Base-by-base conservation (phyloP, 2,113 vertebrate species). In the Pangasianodon hypophthalmus region DNA sequence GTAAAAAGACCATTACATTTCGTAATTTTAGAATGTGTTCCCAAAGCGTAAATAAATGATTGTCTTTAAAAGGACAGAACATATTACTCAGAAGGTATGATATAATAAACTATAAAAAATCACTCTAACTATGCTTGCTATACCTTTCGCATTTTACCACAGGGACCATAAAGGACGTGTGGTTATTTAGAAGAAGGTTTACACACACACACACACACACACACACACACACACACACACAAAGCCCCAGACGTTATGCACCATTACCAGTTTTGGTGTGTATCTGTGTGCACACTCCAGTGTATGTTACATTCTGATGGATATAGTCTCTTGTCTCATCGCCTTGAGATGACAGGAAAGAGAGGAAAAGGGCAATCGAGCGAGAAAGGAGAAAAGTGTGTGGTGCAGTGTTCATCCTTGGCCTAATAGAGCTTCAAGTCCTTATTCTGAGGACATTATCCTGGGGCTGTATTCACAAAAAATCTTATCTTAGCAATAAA, bases 321-420 rank as follows among this genome's bases (percentile, higher is more conserved):
- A 86, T 85, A 14, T 85, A 58, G 44, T 90, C 71, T 90, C 80
- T 71, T 88, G 77, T 54, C 29, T 73, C 88, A 44, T 87, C 80
- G 58, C 91, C 89, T 92, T 87, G 67, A 87, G 71, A 88, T 58
- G 80, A 81, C 44, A 6, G 64, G 21, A 16, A 58, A 32, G 54
- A 56, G 83, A 80, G 46, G 85, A 48, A 80, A 80, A 24, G 32
- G 46, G 69, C 24, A 71, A 81, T 19, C 0, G 44, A 56, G 69
- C 6, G 19, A 48, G 48, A 32, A 84, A 79, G 18, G 26, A 58
- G 41, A 56, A 46, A 60, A 37, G 41, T 71, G 41, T 86, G 46
- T 50, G 37, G 82, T 84, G n/a, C 54, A 26, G 10, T 60, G 9
- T 84, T 84, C 82, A 84, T 84, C 37, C 37, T 44, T 84, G 19